phyloP scores from a whole-genome alignment of 2,888 invertebrate species.

The Stenurella melanura region DNA sequence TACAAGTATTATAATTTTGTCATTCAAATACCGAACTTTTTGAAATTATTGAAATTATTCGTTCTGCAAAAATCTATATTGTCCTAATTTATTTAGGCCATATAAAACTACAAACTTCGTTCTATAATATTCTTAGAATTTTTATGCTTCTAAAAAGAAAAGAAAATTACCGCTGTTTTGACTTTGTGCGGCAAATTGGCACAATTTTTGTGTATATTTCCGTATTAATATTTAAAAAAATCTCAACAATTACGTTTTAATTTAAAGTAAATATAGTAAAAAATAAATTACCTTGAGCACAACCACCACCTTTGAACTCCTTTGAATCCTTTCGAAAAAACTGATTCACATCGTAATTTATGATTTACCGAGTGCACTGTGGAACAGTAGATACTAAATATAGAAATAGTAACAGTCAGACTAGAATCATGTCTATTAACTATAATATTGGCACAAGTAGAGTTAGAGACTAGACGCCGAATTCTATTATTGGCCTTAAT shows the following conservation, averaged over 20 bases:
- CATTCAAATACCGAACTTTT: too few relatives aligned
- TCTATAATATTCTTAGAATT: too few relatives aligned
- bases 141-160: too few relatives aligned
- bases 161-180: too few relatives aligned
- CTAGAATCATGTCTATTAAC: conserved; percentile 43
- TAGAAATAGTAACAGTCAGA: conserved; percentile 35
- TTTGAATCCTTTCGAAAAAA: background rate
- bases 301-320: background rate
- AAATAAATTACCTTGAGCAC: background rate
- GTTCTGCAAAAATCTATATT: too few relatives aligned
- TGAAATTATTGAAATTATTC: too few relatives aligned
- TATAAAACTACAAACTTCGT: too few relatives aligned
- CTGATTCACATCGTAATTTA: conserved; percentile 21
- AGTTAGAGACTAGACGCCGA: conserved; percentile 59
- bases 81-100: too few relatives aligned
- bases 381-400: conserved; percentile 40
- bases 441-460: conserved; percentile 53
- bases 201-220: too few relatives aligned
- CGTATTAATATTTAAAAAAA: too few relatives aligned
- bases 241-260: background rate
- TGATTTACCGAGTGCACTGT: conserved; percentile 31
- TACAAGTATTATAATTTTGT: too few relatives aligned
- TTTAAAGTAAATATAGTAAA: background rate
- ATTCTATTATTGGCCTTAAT: conserved; percentile 59
- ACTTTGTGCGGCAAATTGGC: too few relatives aligned